Conservation (phyloP, 2,797 vertebrate species). For the Sibirionetta formosa region DNA sequence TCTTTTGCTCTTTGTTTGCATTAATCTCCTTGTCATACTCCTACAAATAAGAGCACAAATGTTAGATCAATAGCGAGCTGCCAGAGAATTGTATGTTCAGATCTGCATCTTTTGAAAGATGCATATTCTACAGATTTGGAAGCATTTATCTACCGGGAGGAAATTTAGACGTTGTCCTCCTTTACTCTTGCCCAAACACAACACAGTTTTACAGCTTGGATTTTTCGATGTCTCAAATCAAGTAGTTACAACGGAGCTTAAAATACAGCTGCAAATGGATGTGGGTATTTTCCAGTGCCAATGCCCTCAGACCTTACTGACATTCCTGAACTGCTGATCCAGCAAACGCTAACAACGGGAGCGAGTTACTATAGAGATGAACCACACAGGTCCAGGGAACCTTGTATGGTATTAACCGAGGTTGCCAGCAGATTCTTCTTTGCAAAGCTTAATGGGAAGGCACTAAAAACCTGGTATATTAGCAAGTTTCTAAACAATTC, state of each 20-base stretch:
- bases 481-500: not conserved
- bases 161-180: not conserved
- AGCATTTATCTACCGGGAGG: not conserved
- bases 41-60: not conserved
- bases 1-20: not conserved
- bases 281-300: not conserved
- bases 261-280: not conserved
- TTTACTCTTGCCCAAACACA: not conserved
- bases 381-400: not conserved
- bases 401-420: not conserved
- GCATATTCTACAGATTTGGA: not conserved
- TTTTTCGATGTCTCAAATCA: not conserved
- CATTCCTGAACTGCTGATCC: not conserved
- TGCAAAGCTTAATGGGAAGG: not conserved
- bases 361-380: not conserved
- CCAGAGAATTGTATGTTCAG: not conserved
- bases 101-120: not conserved
- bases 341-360: not conserved
- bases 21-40: not conserved
- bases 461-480: not conserved
- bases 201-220: not conserved
- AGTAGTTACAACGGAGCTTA: not conserved
- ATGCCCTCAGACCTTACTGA: not conserved
- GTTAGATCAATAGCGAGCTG: not conserved
- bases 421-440: not conserved